Percentiles rank a stretch among this genome's conserved stretches.
Evolutionary conservation across 2,113 vertebrate species (phyloP).

Genomic region (Chaetodon trifascialis): DNA sequence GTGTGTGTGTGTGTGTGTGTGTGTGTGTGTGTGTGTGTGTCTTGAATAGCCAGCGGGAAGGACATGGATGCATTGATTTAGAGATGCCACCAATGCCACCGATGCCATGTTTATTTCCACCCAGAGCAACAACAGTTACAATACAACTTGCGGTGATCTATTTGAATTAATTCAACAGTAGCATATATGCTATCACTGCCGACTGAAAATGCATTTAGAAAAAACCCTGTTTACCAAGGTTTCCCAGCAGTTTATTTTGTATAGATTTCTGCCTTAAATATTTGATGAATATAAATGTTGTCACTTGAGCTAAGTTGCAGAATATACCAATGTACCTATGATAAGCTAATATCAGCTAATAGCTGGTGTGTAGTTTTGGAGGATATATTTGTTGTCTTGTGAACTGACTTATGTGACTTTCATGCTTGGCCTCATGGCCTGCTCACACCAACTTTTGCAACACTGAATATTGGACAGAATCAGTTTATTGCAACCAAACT

Average conservation of each 20-base stretch:
- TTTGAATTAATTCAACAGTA: slow-evolving; percentile 14
- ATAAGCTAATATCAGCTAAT: neutral
- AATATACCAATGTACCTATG: neutral
- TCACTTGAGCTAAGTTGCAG: neutral
- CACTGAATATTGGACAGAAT: too few relatives aligned
- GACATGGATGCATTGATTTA: slow-evolving; percentile 6
- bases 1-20: too few relatives aligned
- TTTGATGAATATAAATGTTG: neutral
- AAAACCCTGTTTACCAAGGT: neutral
- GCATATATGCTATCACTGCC: neutral
- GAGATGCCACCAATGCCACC: slow-evolving; percentile 26
- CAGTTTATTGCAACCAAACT: too few relatives aligned
- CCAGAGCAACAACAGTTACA: slow-evolving; percentile 26
- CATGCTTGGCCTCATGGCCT: neutral
- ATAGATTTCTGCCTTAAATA: neutral
- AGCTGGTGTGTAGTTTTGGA: neutral
- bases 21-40: neutral
- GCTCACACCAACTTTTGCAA: neutral
- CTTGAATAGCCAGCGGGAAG: neutral
- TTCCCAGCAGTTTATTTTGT: neutral
- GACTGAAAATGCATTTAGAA: slow-evolving; percentile 12
- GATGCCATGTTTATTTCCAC: slow-evolving; percentile 57
- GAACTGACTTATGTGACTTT: neutral
- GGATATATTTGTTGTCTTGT: neutral
- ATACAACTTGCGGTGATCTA: slow-evolving; percentile 1